phyloP scores from a whole-genome alignment of 2,113 vertebrate species.

The Climacteris rufus region DNA sequence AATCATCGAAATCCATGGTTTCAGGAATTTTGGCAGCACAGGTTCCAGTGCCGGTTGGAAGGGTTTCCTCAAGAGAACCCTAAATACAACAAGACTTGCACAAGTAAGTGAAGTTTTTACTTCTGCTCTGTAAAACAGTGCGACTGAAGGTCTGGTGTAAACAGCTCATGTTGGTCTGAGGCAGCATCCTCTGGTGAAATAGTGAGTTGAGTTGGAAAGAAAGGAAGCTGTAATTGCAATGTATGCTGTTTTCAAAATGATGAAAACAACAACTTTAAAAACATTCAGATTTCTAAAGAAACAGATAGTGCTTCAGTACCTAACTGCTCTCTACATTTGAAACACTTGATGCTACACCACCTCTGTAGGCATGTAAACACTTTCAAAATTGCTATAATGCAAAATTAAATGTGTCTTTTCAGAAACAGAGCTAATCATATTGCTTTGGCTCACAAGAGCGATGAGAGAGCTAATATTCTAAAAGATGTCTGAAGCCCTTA shows the following conservation, averaged over 20 bases:
- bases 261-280: not conserved
- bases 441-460: not conserved
- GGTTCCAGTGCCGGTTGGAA: constrained; percentile 91
- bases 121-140: not conserved
- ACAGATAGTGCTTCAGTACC: not conserved
- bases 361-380: not conserved
- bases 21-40: constrained; percentile 97
- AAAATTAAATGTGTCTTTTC: not conserved
- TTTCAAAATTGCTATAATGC: not conserved
- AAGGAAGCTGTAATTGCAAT: not conserved
- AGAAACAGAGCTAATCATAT: not conserved
- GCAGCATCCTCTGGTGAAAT: not conserved
- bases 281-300: not conserved
- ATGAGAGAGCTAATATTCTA: not conserved
- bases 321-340: not conserved
- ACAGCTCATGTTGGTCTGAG: not conserved
- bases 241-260: not conserved
- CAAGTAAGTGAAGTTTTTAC: constrained; percentile 79
- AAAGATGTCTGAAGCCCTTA: not conserved
- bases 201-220: not conserved
- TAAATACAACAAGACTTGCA: constrained; percentile 94
- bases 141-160: not conserved
- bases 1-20: constrained; percentile 97
- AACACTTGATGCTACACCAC: not conserved
- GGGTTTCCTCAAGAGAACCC: constrained; percentile 89